Conservation (phyloP, 2,888 invertebrate genomes). For the Labia minor region DNA sequence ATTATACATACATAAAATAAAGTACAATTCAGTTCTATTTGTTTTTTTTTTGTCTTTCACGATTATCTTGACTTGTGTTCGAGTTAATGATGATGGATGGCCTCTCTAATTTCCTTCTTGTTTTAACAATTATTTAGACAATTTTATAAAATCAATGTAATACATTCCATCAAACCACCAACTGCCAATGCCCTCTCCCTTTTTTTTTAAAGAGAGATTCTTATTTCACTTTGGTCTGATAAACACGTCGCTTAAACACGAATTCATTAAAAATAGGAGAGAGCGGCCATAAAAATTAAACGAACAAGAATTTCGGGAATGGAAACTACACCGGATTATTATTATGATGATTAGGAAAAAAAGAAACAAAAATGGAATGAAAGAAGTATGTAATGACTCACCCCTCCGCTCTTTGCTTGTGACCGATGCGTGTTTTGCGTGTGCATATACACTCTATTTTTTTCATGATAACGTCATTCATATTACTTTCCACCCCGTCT, state of each 20-base stretch:
- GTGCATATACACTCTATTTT: constrained; percentile 7
- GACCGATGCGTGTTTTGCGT: constrained; percentile 13
- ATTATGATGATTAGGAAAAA: neutral
- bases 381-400: neutral
- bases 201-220: too few species aligned
- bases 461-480: constrained; percentile 13
- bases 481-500: neutral
- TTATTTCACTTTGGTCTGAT: too few species aligned
- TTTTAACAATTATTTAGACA: too few species aligned
- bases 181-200: too few species aligned
- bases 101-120: too few species aligned
- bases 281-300: neutral
- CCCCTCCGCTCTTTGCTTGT: neutral
- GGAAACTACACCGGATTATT: neutral
- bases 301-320: constrained; percentile 1
- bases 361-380: neutral
- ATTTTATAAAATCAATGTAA: too few species aligned
- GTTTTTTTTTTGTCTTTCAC: too few species aligned
- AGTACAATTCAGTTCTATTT: too few species aligned
- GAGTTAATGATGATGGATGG: too few species aligned
- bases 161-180: too few species aligned
- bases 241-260: neutral
- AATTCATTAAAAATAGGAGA: neutral
- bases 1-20: too few species aligned
- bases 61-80: too few species aligned